Conservation (phyloP, 2,113 vertebrate species). For the Ptilonorhynchus violaceus region DNA sequence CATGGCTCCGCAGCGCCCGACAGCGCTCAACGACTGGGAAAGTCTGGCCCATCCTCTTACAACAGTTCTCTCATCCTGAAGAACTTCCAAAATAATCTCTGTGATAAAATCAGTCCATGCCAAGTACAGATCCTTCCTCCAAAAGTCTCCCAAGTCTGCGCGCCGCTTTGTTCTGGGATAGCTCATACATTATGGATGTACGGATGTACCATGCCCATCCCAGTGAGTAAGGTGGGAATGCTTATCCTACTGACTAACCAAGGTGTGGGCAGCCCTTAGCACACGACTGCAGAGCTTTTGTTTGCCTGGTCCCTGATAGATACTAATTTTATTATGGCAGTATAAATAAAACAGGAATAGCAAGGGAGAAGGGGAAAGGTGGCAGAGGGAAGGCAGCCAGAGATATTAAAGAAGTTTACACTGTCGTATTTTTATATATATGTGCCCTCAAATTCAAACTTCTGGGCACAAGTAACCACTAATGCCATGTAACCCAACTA, state of each 20-base stretch:
- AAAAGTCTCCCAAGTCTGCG: rapidly evolving
- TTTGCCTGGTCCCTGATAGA: neutral
- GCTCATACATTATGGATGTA: neutral
- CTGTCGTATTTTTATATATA: neutral
- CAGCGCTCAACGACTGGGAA: neutral
- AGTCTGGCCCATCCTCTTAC: neutral
- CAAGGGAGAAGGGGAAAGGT: neutral
- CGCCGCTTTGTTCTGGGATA: rapidly evolving
- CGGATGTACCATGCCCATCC: neutral
- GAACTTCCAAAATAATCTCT: neutral
- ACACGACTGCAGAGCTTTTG: neutral
- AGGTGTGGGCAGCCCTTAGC: neutral
- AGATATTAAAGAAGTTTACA: neutral
- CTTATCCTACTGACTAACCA: neutral
- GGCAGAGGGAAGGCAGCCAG: neutral
- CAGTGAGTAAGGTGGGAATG: neutral
- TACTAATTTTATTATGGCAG: neutral
- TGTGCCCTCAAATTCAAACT: neutral
- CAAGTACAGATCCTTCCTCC: neutral
- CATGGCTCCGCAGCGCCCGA: neutral
- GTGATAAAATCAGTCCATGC: neutral
- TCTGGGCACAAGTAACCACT: neutral
- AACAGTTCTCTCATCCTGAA: neutral
- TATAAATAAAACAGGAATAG: slow-evolving; percentile 6
- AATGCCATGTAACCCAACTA: neutral